Conservation (phyloP, 2,113 vertebrate genomes). For the Pteropus alecto region DNA sequence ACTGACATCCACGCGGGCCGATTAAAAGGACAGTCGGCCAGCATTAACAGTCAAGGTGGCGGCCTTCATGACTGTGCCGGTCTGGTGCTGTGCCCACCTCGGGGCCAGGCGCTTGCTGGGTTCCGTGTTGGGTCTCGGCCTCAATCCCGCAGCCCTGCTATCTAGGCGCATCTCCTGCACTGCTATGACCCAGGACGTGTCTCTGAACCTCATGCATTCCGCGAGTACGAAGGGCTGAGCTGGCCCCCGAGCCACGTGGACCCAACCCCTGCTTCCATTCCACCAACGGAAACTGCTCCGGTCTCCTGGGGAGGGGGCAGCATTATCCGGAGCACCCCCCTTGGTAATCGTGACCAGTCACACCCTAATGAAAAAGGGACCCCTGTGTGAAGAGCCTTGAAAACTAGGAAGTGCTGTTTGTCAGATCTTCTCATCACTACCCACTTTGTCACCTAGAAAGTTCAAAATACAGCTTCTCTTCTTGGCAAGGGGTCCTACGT, state of each 20-base stretch:
- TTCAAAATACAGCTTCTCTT: background rate
- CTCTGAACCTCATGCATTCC: background rate
- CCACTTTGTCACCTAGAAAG: no score
- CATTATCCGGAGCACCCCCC: rapidly evolving
- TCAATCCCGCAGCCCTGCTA: background rate
- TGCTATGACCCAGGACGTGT: rapidly evolving
- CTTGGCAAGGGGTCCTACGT: background rate
- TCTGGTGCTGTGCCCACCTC: rapidly evolving
- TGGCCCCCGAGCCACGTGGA: background rate
- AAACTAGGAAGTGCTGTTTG: no score
- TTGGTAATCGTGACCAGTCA: background rate
- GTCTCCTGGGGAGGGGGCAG: no score
- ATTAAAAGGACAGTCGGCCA: background rate
- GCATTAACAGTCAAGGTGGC: no score
- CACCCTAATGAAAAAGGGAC: background rate
- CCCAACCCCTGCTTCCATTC: background rate
- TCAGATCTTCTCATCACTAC: rapidly evolving
- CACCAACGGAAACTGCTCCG: rapidly evolving
- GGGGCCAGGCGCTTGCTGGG: background rate
- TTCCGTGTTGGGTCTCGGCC: background rate
- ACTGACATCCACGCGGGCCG: no score
- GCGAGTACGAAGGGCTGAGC: rapidly evolving
- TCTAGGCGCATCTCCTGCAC: no score
- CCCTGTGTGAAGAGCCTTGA: background rate
- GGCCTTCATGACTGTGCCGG: rapidly evolving